Evolutionary conservation across 2,888 invertebrate species (phyloP).

Genomic region (Iphiclides podalirius): DNA sequence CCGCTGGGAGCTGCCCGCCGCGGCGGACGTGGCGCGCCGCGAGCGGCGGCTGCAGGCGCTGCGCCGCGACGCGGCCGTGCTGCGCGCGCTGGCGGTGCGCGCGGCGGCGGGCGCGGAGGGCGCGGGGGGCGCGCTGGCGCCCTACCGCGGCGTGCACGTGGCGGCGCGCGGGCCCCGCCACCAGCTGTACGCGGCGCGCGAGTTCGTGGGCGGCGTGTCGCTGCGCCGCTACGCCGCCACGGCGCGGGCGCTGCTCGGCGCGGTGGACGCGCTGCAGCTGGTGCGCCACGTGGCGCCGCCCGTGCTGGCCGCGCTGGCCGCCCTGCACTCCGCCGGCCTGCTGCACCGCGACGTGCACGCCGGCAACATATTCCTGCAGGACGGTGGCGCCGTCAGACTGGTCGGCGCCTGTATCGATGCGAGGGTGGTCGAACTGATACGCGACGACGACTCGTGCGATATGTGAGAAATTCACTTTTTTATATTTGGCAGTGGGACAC

Average conservation of each 20-base stretch:
- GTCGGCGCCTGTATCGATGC: constrained; percentile 86
- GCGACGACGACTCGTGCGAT: constrained; percentile 58
- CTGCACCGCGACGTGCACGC: constrained; percentile 91
- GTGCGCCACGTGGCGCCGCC: constrained; percentile 85
- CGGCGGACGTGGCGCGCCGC: constrained; percentile 60
- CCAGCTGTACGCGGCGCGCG: constrained; percentile 85
- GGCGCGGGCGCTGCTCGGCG: constrained; percentile 66
- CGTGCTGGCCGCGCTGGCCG: constrained; percentile 86
- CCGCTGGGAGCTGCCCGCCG: constrained; percentile 84
- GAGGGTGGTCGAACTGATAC: constrained; percentile 80
- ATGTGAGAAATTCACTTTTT: constrained; percentile 54
- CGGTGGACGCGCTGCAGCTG: constrained; percentile 53
- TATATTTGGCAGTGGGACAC: not conserved
- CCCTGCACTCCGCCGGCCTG: constrained; percentile 89
- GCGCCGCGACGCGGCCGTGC: constrained; percentile 88
- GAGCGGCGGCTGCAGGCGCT: constrained; percentile 82
- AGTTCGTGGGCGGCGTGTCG: constrained; percentile 79
- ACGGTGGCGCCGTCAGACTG: constrained; percentile 80
- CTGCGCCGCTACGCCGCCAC: constrained; percentile 6
- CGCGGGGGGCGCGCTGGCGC: constrained; percentile 85
- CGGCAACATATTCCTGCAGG: constrained; percentile 86
- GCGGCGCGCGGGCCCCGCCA: constrained; percentile 66
- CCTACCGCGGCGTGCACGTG: constrained; percentile 85
- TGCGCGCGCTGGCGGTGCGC: constrained; percentile 73
- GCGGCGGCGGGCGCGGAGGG: constrained; percentile 84